phyloP scores from a whole-genome alignment of 1,140 invertebrate genomes.

The Magallana ariakensis region DNA sequence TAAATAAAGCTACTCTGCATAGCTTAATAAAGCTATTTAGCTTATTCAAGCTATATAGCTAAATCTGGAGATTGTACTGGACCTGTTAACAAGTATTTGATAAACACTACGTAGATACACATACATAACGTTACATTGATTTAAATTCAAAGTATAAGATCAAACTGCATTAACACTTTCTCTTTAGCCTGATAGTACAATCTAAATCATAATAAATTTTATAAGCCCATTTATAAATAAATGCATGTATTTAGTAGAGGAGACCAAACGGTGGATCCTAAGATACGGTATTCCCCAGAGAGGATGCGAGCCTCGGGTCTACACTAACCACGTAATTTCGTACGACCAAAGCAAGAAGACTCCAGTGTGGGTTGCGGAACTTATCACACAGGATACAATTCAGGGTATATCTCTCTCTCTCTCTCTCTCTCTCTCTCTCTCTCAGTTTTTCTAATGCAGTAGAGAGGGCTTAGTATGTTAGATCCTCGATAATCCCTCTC shows the following conservation, averaged over 20 bases:
- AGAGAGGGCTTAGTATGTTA: too few relatives aligned
- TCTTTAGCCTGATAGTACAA: too few relatives aligned
- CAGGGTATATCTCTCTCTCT: conserved; percentile 58
- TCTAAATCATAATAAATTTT: not conserved
- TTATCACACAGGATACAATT: conserved; percentile 61
- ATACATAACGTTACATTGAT: too few relatives aligned
- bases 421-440: too few relatives aligned
- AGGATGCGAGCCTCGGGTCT: conserved; percentile 56
- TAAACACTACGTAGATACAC: too few relatives aligned
- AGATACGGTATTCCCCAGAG: conserved; percentile 67
- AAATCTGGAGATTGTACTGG: too few relatives aligned
- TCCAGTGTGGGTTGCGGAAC: conserved; percentile 72
- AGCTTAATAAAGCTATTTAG: too few relatives aligned
- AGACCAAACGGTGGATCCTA: conserved; percentile 37
- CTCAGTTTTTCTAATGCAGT: not conserved
- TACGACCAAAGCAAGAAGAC: conserved; percentile 71
- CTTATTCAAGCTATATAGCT: too few relatives aligned
- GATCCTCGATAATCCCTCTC: not conserved
- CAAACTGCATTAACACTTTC: too few relatives aligned
- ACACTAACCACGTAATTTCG: conserved; percentile 66
- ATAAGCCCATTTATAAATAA: not conserved
- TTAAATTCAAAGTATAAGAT: too few relatives aligned
- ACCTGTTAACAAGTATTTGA: too few relatives aligned
- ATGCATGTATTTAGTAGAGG: not conserved
- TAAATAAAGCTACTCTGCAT: too few relatives aligned